These are phyloP conservation scores for Phenacoccus solenopsis DNA, from an alignment of 1,140 invertebrate species.

Conservation along the genomic window DNA sequence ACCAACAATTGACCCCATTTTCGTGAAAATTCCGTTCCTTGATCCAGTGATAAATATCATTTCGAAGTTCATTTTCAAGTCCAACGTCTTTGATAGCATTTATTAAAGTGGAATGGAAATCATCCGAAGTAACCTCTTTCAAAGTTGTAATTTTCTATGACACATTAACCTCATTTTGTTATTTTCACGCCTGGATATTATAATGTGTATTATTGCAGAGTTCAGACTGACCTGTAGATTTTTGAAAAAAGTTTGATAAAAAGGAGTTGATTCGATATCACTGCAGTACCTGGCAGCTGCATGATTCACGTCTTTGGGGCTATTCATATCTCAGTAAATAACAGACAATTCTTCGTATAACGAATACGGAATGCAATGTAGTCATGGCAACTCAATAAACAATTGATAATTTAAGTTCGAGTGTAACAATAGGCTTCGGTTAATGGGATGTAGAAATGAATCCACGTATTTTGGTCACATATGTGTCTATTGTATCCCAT, in stretches of 20 bases:
- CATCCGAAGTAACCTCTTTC: slow-evolving; percentile 51
- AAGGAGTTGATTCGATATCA: slow-evolving; percentile 9
- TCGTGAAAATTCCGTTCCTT: slow-evolving; percentile 37
- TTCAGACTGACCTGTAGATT: slow-evolving; percentile 8
- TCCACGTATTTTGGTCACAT: too few species aligned
- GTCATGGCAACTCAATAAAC: too few species aligned
- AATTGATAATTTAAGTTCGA: too few species aligned
- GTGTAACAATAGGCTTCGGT: too few species aligned
- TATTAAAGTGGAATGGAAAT: slow-evolving; percentile 61
- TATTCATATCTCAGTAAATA: background rate
- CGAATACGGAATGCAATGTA: too few species aligned
- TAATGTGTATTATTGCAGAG: too few species aligned
- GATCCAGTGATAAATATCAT: slow-evolving; percentile 69
- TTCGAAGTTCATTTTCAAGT: slow-evolving; percentile 63
- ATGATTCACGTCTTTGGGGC: background rate
- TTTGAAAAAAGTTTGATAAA: slow-evolving; percentile 12
- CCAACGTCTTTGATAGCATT: slow-evolving; percentile 57
- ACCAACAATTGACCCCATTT: slow-evolving; percentile 22
- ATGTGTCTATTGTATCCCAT: too few species aligned
- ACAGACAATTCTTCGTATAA: too few species aligned
- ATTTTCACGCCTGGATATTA: too few species aligned
- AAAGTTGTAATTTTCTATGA: slow-evolving; percentile 59
- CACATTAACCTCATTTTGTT: too few species aligned
- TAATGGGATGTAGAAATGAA: too few species aligned
- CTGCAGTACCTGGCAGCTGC: background rate